Base-by-base conservation (phyloP, 1,140 invertebrate species). In the Drosophila rhopaloa region DNA sequence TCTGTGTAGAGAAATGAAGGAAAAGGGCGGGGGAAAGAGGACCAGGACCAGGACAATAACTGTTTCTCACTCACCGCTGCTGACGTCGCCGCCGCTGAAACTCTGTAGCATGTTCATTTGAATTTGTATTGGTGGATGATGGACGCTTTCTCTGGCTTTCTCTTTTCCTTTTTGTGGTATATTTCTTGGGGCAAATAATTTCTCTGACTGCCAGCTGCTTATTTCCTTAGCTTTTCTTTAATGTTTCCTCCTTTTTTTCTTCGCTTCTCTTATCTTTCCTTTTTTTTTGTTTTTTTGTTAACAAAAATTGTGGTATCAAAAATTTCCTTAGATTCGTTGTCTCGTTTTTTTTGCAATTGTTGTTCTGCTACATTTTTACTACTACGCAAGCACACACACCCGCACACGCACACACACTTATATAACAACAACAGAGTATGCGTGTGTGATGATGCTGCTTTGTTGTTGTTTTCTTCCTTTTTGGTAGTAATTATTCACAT, bases 61-160 rank as follows among this genome's bases (percentile, higher is more conserved):
- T 79, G 71, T 68, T 68, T 62, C 59, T 58, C 59, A 53, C 90
- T 91, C 71, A 91, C 90, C 90, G 81, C 78, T 81, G 62, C 35
- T 78, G 77, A 63, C 80, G 79, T 88, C 88, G 71, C 68, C 84
- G 62, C 84, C 73, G 54, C 90, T 81, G 66, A 91, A 91, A 75
- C 90, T 90, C 74, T 91, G 90, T 78, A 91, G 62, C 83, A 91
- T 91, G 74, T 91, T 91, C 90, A 91, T 91, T 46, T 88, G 59
- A 63, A 62, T 67, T 48, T 88, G 59, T 75, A 62, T 67, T 57
- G 38, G 74, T 53, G 55, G 73, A 66, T 76, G 54, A 48, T 76
- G 55, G 27, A 32, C 41, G 61, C 54, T 37, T 40, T 32, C 35
- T 62, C 38, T 41, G 5, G 32, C 2, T 1, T 62, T 72, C 19